A percentile compares a stretch with the other conserved stretches of the same genome.
These are phyloP conservation scores for Caenorhabditis japonica DNA, from an alignment of 2,888 invertebrate species.

Conservation along the genomic window DNA sequence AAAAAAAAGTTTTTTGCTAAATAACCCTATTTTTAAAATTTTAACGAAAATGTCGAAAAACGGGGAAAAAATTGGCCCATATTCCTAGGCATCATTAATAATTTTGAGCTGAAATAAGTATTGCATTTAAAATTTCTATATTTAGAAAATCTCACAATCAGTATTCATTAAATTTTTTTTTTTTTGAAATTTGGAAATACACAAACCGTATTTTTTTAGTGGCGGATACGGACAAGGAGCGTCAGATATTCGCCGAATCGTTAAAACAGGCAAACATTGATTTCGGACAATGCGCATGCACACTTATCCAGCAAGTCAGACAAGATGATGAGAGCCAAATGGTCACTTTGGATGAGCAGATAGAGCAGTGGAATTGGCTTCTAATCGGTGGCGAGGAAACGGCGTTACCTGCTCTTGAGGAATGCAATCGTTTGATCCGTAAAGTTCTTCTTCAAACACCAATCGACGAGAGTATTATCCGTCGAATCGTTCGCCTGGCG, in stretches of 20 bases:
- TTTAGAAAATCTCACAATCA: too few species aligned
- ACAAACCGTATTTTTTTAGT: constrained; percentile 30
- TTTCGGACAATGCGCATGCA: constrained; percentile 40
- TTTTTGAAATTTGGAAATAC: too few species aligned
- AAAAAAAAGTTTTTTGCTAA: not conserved
- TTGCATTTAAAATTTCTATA: too few species aligned
- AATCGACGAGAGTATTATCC: constrained; percentile 16
- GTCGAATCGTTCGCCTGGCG: constrained; percentile 29
- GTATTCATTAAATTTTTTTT: too few species aligned
- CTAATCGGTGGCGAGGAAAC: constrained; percentile 47
- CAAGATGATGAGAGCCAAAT: constrained; percentile 14
- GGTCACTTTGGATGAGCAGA: constrained; percentile 20
- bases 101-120: too few species aligned
- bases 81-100: too few species aligned
- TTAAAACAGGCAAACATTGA: constrained; percentile 22
- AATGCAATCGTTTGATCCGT: constrained; percentile 46
- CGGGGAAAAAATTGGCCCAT: too few species aligned
- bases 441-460: constrained; percentile 14
- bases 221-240: constrained; percentile 33
- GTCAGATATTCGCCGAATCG: constrained; percentile 16
- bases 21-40: too few species aligned
- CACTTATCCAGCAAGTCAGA: constrained; percentile 22
- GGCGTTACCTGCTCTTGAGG: constrained; percentile 46
- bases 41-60: too few species aligned
- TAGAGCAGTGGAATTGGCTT: constrained; percentile 52